A percentile compares a stretch with the other conserved stretches of the same genome.
phyloP scores from a whole-genome alignment of 2,113 vertebrate genomes.

The Numida meleagris region DNA sequence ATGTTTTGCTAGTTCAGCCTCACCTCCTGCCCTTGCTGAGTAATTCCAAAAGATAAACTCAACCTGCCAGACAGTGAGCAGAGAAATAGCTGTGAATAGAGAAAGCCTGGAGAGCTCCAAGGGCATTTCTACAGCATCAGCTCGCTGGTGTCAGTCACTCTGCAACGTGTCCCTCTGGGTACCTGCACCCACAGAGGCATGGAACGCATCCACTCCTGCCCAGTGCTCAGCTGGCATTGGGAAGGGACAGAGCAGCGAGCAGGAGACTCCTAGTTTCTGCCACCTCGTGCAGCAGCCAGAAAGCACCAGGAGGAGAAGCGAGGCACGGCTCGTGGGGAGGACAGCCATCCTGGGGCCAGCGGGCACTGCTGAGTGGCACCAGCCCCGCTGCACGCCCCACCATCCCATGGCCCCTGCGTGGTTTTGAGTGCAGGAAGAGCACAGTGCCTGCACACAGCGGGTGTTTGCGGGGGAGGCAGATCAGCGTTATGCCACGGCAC shows the following conservation, averaged over 20 bases:
- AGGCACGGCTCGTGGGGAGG: not conserved
- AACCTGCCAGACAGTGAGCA: not conserved
- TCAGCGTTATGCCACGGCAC: rapidly evolving
- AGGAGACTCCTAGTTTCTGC: not conserved
- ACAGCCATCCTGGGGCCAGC: not conserved
- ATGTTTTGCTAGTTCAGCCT: not conserved
- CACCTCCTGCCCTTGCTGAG: not conserved
- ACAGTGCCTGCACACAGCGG: no score
- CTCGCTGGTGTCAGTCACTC: not conserved
- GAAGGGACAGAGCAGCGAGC: not conserved
- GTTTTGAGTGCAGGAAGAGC: no score
- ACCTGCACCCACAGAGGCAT: not conserved
- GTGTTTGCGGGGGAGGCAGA: not conserved
- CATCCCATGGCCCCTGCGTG: not conserved
- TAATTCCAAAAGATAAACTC: not conserved
- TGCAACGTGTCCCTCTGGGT: rapidly evolving
- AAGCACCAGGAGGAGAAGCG: not conserved
- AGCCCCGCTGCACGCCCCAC: not conserved
- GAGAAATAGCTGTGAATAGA: not conserved
- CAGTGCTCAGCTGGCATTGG: rapidly evolving
- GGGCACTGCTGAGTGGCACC: no score
- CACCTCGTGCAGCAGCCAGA: not conserved
- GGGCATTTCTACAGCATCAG: not conserved
- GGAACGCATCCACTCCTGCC: no score
- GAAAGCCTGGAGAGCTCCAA: not conserved